phyloP scores from a whole-genome alignment of 2,113 vertebrate species.

The Anseranas semipalmata region DNA sequence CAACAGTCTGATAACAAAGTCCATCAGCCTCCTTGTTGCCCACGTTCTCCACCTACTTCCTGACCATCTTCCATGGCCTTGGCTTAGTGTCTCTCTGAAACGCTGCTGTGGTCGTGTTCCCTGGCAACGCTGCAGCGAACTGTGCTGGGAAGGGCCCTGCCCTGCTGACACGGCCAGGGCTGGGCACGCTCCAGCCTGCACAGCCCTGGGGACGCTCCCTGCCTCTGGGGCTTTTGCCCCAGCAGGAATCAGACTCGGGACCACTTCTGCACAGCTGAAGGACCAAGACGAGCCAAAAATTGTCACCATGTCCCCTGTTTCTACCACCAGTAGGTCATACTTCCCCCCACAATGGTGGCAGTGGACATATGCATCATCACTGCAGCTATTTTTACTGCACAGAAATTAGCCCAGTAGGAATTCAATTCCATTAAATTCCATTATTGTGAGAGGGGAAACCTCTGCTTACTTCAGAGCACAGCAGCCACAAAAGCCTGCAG shows the following conservation, averaged over 20 bases:
- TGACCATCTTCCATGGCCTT: neutral
- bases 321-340: neutral
- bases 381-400: constrained; percentile 12
- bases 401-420: constrained; percentile 29
- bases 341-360: neutral
- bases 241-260: neutral
- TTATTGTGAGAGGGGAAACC: neutral
- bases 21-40: neutral
- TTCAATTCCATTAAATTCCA: neutral
- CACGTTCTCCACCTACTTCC: neutral
- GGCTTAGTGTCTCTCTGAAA: neutral
- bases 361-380: neutral
- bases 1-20: fast-evolving
- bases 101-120: fast-evolving
- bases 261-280: neutral
- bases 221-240: fast-evolving
- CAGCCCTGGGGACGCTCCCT: fast-evolving
- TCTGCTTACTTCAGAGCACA: neutral
- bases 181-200: fast-evolving
- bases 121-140: fast-evolving
- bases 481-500: neutral
- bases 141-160: neutral
- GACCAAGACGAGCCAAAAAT: neutral
- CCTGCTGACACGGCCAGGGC: neutral
- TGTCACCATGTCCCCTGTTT: neutral